Base-by-base conservation (phyloP, 1,140 invertebrate genomes). In the Zaprionus africanus region DNA sequence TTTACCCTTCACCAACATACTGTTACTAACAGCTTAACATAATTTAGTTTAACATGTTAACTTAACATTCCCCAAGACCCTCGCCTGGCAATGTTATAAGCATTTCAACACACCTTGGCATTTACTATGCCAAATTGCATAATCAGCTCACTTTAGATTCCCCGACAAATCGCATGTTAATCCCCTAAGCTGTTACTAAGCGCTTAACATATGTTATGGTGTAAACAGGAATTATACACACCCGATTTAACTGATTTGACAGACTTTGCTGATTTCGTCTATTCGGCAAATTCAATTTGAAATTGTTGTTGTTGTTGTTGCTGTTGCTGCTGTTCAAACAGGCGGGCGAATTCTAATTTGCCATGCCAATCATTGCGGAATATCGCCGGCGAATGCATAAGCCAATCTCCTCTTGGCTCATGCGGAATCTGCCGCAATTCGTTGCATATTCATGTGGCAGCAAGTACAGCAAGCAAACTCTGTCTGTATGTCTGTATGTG, bases 291-390 rank as follows among this genome's bases (percentile, higher is more conserved):
- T 49, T 11, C n/a, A 49, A 49, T 17, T 11, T 3, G 2, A 17
- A 17, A 49, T 19, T 13, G 19, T 51, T 51, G 36, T 46, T 46
- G 41, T 6, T 17, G 41, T 15, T 46, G 19, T 51, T 51, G 36
- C 17, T 46, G 41, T 6, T 17, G 41, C 5, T 46, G 46, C 46
- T 51, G 19, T 51, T 12, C 46, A 51, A 51, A 51, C 46, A 51
- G 46, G 46, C 46, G 46, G 46, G 46, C 12, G 46, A 51, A 51
- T 24, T 51, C 46, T 22, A 51, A 51, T 51, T 51, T 51, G 46
- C 19, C 17, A 41, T 58, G 57, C 41, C 38, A 51, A 63, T 64
- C 46, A 24, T 79, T 43, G 41, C 19, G 36, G 49, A 38, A 28
- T 43, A 54, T 28, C 28, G 53, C 22, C 41, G 22, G 19, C 5